phyloP scores from a whole-genome alignment of 2,888 invertebrate genomes.

The Dioctria linearis region DNA sequence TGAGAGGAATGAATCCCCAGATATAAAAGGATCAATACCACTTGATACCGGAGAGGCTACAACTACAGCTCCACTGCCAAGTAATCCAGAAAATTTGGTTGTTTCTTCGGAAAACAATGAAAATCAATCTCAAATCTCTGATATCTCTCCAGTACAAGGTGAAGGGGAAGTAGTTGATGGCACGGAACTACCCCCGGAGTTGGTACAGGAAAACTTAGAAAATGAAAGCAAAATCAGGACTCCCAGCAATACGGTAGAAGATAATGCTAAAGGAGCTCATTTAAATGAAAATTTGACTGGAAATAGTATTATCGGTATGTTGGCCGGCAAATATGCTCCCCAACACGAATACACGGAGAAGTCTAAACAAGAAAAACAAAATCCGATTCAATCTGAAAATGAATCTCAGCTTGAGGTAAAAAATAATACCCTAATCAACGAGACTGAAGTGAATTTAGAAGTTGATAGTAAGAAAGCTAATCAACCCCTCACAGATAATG shows the following conservation, averaged over 20 bases:
- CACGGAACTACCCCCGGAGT: conserved; percentile 60
- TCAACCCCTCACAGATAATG: too few species aligned
- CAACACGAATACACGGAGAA: too few species aligned
- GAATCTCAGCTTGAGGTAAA: too few species aligned
- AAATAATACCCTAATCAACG: too few species aligned
- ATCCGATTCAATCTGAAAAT: too few species aligned
- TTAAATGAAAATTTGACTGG: too few species aligned
- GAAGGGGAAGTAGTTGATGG: conserved; percentile 63
- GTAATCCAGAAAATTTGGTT: background rate
- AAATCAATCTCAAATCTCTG: background rate
- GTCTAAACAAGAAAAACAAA: too few species aligned
- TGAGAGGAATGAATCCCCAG: background rate
- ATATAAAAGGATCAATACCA: background rate
- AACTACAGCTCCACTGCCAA: background rate
- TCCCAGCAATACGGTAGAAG: background rate
- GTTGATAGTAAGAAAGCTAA: too few species aligned
- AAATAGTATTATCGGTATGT: too few species aligned
- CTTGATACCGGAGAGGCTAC: background rate
- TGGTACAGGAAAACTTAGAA: conserved; percentile 58
- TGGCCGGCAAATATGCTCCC: too few species aligned
- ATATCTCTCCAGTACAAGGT: conserved; percentile 54
- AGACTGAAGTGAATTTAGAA: too few species aligned
- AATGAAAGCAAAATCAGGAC: background rate
- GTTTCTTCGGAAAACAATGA: background rate
- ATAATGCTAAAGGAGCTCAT: background rate